phyloP scores from a whole-genome alignment of 2,113 vertebrate genomes.

The Actenoides hombroni region DNA sequence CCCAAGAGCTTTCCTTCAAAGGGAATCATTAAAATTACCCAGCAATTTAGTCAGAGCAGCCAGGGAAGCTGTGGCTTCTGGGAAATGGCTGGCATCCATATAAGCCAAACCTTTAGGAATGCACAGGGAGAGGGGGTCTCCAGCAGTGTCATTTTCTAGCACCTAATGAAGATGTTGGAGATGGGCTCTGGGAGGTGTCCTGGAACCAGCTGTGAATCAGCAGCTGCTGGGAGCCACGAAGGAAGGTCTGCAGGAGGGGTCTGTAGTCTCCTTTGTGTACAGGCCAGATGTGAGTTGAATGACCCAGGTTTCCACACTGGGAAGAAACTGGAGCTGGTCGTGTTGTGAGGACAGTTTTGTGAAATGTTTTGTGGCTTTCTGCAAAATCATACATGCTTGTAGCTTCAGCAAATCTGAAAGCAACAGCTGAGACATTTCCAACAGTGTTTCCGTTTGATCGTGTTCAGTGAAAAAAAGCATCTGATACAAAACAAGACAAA shows the following conservation, averaged over 20 bases:
- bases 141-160: background rate
- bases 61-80: background rate
- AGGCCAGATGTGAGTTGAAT: rapidly evolving
- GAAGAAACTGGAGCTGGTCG: background rate
- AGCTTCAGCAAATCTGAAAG: background rate
- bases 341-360: background rate
- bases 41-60: background rate
- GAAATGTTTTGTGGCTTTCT: background rate
- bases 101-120: background rate
- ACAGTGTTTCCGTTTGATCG: background rate
- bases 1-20: background rate
- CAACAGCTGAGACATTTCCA: background rate
- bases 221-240: rapidly evolving
- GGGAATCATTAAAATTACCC: background rate
- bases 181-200: background rate
- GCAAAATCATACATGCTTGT: background rate
- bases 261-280: background rate
- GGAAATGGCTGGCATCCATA: background rate
- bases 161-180: background rate
- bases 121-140: background rate
- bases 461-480: background rate
- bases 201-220: background rate
- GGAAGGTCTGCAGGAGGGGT: background rate
- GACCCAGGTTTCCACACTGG: background rate
- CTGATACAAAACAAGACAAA: background rate